Percentiles rank a stretch among this genome's conserved stretches.
These are phyloP conservation scores for Litoditis marina DNA, from an alignment of 2,888 invertebrate genomes.

Conservation along the genomic window DNA sequence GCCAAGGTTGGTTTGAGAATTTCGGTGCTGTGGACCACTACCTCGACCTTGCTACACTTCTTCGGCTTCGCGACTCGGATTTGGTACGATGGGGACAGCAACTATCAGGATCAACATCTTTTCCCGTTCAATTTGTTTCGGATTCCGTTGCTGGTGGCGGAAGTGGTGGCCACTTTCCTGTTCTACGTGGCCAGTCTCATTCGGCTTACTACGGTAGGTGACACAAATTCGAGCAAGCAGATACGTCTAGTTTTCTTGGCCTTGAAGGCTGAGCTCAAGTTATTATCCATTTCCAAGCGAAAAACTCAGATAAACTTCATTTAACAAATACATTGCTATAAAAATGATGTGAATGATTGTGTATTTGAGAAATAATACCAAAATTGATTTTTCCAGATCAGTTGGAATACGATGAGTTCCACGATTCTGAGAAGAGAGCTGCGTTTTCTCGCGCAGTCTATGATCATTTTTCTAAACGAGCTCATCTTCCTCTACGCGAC, in stretches of 20 bases:
- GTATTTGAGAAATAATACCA: background rate
- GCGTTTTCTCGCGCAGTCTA: background rate
- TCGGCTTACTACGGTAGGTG: too few species aligned
- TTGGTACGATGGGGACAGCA: slow-evolving; percentile 6
- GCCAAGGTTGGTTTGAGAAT: too few species aligned
- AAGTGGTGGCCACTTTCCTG: background rate
- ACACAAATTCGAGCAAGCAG: too few species aligned
- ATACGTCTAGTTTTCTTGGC: too few species aligned
- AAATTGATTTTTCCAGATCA: background rate
- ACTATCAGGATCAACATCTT: slow-evolving; percentile 7
- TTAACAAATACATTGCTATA: too few species aligned
- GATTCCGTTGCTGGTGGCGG: slow-evolving; percentile 1
- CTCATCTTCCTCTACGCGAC: slow-evolving; percentile 4
- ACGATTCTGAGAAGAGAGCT: slow-evolving; percentile 1
- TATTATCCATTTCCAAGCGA: too few species aligned
- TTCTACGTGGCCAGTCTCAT: too few species aligned
- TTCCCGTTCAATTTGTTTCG: slow-evolving; percentile 7
- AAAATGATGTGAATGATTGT: too few species aligned
- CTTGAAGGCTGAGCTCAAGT: too few species aligned
- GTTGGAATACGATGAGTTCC: background rate
- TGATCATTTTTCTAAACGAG: slow-evolving; percentile 8
- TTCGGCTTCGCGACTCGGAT: slow-evolving; percentile 3
- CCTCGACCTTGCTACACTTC: slow-evolving; percentile 2
- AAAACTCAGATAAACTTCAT: too few species aligned
- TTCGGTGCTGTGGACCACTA: background rate